Evolutionary conservation across 1,140 invertebrate genomes (phyloP), one percentile per base, ranked within the genome.

Genomic region (Tetragonula clypearis): DNA sequence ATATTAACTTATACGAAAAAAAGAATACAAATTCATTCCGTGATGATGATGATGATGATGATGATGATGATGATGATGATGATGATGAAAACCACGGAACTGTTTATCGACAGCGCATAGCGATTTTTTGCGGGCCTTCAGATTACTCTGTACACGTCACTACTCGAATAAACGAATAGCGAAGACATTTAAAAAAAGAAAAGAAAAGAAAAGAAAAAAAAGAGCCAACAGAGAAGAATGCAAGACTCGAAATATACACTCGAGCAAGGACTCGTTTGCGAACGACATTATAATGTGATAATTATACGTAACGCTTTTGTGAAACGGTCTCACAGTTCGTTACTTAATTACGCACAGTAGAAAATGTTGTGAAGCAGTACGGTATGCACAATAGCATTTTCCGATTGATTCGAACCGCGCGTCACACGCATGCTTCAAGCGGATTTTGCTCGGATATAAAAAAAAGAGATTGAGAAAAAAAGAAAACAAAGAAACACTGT

Each of bases 91-190:
- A 60, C 66, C 77, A 80, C 75, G 73, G 49, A 86, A 78, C 30
- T 76, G 84, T 88, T 88, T 81, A 81, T 88, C 68, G 85, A 87
- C 83, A 88, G 87, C 87, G 87, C 81, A 81, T 88, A 87, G 87
- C 79, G 84, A 85, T 88, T 88, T 79, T 84, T 88, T 88, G 87
- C 87, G 87, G 85, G 87, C 87, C 87, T 88, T 83, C 87, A 88
- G 79, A 79, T 86, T 88, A 88, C 87, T 88, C 83, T 88, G 87
- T 87, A 88, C 87, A 88, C 87, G 87, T 87, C 87, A 88, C 87
- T 87, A 87, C 87, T 86, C 68, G 85, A 86, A 75, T 62, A 90
- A 89, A 84, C 56, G 75, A 84, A 86, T 84, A 86, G 87, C 41
- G 79, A 87, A 82, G 60, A 87, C 60, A 56, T 3, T 65, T 56